Conservation (phyloP, 1,140 invertebrate genomes). For the Idris sp. region DNA sequence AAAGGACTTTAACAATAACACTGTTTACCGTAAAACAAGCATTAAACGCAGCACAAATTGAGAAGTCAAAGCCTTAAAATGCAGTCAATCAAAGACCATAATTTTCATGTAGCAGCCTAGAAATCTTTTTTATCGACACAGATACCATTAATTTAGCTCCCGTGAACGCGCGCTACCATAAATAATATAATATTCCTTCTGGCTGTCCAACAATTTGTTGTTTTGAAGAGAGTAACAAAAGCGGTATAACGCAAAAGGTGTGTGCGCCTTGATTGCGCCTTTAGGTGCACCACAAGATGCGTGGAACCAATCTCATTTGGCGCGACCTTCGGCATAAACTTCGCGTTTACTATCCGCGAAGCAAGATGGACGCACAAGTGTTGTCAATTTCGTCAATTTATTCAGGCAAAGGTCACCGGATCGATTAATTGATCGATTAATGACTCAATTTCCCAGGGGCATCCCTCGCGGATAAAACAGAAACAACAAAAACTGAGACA, state of each 20-base stretch:
- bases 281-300: slow-evolving; percentile 65
- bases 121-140: slow-evolving; percentile 45
- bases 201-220: slow-evolving; percentile 49
- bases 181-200: slow-evolving; percentile 54
- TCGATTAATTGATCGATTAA: slow-evolving; percentile 66
- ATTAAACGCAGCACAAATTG: slow-evolving; percentile 31
- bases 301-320: slow-evolving; percentile 68
- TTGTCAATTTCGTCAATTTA: slow-evolving; percentile 13
- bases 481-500: no score
- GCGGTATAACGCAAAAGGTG: slow-evolving; percentile 43
- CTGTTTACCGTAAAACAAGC: no score
- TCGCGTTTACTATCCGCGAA: slow-evolving; percentile 63
- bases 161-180: slow-evolving; percentile 44
- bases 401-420: slow-evolving; percentile 22
- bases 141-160: slow-evolving; percentile 54
- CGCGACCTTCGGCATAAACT: slow-evolving; percentile 65
- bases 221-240: slow-evolving; percentile 51
- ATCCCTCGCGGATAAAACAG: slow-evolving; percentile 56
- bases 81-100: slow-evolving; percentile 46
- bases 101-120: slow-evolving; percentile 31
- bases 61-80: slow-evolving; percentile 43
- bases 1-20: no score
- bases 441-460: slow-evolving; percentile 61
- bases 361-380: slow-evolving; percentile 45
- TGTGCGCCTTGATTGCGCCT: slow-evolving; percentile 64